Base-by-base conservation (phyloP, 2,113 vertebrate species). In the Pteruthius melanotis region DNA sequence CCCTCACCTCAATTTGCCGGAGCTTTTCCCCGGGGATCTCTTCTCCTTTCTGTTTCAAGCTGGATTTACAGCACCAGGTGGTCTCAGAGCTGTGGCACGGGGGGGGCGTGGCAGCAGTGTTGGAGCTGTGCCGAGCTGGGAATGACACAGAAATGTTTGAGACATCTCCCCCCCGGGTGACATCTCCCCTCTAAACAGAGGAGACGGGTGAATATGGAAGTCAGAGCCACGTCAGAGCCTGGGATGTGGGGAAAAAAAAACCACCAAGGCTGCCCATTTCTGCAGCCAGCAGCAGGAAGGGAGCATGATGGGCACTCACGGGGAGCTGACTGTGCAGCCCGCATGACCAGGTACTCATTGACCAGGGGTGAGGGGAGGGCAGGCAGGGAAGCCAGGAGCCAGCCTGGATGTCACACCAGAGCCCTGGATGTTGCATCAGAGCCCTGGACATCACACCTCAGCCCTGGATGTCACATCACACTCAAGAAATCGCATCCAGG, bases 341-440 rank as follows among this genome's bases (percentile, higher is more conserved):
- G 10, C 71, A 63, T 83, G 93, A 96, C 27, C 56, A 14, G 96
- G 69, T 63, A 93, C 84, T 89, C 92, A 91, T 63, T 94, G 93
- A 93, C 81, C 84, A 79, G 84, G 84, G 92, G 56, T 66, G 8
- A 89, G 31, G 39, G 30, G 33, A 94, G 93, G 95, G 65, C 93
- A 79, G 44, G 11, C n/a, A n/a, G n/a, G n/a, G n/a, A n/a, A n/a
- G n/a, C n/a, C 5, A 0, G 42, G 72, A 54, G 39, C 44, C 63
- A 26, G 66, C 52, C 33, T 9, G 42, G 71, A 2, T 6, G 33
- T 35, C 54, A 59, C 40, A 42, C 1, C 39, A 14, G 3, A 15
- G 37, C 11, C 11, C 28, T 21, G 69, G 39, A 1, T 10, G 11
- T 61, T 26, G 19, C 59, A 39, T 7, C 30, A 45, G 10, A 19